Conservation (phyloP, 2,888 invertebrate species). For the Tetranychus piercei region DNA sequence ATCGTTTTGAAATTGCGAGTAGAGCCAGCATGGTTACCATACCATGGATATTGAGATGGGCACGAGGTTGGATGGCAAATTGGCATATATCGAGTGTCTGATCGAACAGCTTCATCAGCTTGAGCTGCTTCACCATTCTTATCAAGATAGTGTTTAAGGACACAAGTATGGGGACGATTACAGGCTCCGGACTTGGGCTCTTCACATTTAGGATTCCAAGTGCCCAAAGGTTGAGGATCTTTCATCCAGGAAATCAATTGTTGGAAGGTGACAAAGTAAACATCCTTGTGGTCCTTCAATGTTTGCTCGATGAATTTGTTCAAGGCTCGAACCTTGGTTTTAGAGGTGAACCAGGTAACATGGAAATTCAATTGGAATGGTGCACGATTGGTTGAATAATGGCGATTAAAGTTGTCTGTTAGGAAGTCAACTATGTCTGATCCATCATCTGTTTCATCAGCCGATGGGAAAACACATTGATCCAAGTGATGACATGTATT, state of each 20-base stretch:
- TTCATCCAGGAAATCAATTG: slow-evolving; percentile 26
- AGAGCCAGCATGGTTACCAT: slow-evolving; percentile 19
- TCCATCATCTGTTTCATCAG: slow-evolving; percentile 35
- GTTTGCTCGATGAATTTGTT: slow-evolving; percentile 26
- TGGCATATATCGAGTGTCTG: slow-evolving; percentile 22
- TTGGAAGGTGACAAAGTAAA: slow-evolving; percentile 28
- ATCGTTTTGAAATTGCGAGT: slow-evolving; percentile 21
- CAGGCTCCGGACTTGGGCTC: slow-evolving; percentile 13
- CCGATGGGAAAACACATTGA: slow-evolving; percentile 51
- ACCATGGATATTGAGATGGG: slow-evolving; percentile 22
- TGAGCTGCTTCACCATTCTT: slow-evolving; percentile 19
- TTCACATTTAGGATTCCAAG: slow-evolving; percentile 20
- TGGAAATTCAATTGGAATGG: slow-evolving; percentile 28
- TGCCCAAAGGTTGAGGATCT: slow-evolving; percentile 22
- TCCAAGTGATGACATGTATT: slow-evolving; percentile 27
- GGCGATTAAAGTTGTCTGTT: slow-evolving; percentile 27
- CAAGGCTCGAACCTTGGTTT: slow-evolving; percentile 26
- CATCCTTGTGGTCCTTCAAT: slow-evolving; percentile 25
- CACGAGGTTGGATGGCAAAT: slow-evolving; percentile 17
- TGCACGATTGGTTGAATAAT: slow-evolving; percentile 27
- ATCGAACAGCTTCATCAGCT: slow-evolving; percentile 13
- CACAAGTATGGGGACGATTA: slow-evolving; percentile 23
- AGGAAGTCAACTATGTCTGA: slow-evolving; percentile 29
- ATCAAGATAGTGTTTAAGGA: slow-evolving; percentile 20
- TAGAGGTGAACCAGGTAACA: slow-evolving; percentile 25